Conservation (phyloP, 2,888 invertebrate genomes). For the Drosophila ustulata region DNA sequence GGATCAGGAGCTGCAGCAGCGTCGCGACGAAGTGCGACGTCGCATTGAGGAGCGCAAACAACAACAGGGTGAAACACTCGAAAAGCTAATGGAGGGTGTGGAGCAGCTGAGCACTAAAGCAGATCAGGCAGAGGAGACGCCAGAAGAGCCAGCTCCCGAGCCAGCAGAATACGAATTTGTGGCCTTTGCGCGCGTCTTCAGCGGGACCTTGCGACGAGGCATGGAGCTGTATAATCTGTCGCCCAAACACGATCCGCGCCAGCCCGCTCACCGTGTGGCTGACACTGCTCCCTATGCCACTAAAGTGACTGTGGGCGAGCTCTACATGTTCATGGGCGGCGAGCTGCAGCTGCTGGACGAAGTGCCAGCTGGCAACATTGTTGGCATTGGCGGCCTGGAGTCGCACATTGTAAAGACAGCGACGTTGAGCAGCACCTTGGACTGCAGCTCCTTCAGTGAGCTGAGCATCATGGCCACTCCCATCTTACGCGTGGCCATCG, state of each 20-base stretch:
- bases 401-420: conserved; percentile 94
- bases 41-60: conserved; percentile 87
- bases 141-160: conserved; percentile 15
- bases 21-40: conserved; percentile 89
- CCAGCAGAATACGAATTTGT: conserved; percentile 88
- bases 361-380: conserved; percentile 95
- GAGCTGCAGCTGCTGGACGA: conserved; percentile 92
- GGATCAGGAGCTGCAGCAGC: conserved; percentile 89
- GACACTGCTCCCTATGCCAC: conserved; percentile 83
- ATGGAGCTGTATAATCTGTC: conserved; percentile 93
- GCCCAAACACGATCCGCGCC: conserved; percentile 94
- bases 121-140: background rate
- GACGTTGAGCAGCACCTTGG: conserved; percentile 92
- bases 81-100: conserved; percentile 70
- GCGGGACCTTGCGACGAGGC: conserved; percentile 92
- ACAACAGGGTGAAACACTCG: conserved; percentile 63
- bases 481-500: conserved; percentile 96
- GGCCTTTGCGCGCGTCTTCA: conserved; percentile 97
- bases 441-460: conserved; percentile 95
- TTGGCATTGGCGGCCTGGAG: conserved; percentile 94
- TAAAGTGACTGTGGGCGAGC: conserved; percentile 87
- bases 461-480: conserved; percentile 92
- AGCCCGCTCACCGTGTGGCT: conserved; percentile 54
- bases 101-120: conserved; percentile 4
- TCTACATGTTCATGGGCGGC: conserved; percentile 97